phyloP scores from a whole-genome alignment of 2,888 invertebrate genomes.

The Patella ulyssiponensis region DNA sequence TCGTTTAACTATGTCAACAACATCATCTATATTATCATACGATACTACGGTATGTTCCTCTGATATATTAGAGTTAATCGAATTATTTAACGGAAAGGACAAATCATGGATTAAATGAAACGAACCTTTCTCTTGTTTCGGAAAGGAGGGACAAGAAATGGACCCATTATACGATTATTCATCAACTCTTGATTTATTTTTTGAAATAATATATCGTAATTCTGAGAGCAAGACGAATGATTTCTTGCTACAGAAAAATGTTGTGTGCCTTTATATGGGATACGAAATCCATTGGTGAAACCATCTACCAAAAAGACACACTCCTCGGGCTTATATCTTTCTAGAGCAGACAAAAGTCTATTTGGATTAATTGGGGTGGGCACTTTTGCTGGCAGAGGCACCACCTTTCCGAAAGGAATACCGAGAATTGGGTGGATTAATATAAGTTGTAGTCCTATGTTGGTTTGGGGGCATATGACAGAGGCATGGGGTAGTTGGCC shows the following conservation, averaged over 20 bases:
- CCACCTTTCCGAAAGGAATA: neutral
- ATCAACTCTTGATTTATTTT: neutral
- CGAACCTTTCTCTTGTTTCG: neutral
- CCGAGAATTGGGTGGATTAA: neutral
- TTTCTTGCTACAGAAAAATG: neutral
- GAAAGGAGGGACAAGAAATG: neutral
- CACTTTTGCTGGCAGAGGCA: neutral
- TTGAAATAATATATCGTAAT: neutral
- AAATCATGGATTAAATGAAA: neutral
- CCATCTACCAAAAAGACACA: neutral
- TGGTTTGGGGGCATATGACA: too few species aligned
- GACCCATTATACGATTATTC: neutral
- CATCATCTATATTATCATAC: too few species aligned
- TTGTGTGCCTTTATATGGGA: neutral
- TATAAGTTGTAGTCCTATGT: too few species aligned
- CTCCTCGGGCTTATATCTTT: neutral
- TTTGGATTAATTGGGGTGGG: constrained; percentile 8
- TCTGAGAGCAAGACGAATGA: neutral
- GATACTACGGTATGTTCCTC: too few species aligned
- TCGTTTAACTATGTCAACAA: too few species aligned
- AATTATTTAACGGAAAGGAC: neutral
- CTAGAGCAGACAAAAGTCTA: neutral
- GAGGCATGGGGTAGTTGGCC: too few species aligned
- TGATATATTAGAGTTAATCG: too few species aligned
- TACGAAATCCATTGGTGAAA: neutral